Evolutionary conservation across 2,797 vertebrate species (phyloP), one percentile per base, ranked within the genome.

Genomic region (Brachymystax lenok): DNA sequence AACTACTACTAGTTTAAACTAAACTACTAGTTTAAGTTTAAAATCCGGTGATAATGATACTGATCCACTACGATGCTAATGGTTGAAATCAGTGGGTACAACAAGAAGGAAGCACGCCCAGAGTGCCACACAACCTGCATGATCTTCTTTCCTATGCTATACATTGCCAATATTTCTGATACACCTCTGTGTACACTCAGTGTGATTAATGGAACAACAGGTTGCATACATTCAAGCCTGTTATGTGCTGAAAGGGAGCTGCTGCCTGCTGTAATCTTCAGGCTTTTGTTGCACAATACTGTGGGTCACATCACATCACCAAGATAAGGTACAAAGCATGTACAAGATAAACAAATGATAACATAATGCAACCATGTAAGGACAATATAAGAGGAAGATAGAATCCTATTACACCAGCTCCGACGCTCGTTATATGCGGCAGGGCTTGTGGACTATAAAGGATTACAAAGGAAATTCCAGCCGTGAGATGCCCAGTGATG

Each of bases 121-220:
- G 19, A 19, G 54, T 7, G 16, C 54, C 54, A n/a, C 54, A 81
- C 70, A 79, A 75, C 71, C 46, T 77, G 71, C 74, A 69, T 74
- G 78, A 82, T 69, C 82, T 66, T 79, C 79, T 78, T 74, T 82
- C 67, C 71, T 69, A 73, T 79, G 67, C 56, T 21, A 77, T 56
- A 71, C 61, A 73, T 33, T 59, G 27, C 13, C 5, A 27, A 66
- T 19, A 70, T 80, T 80, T 74, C 73, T 24, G 46, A 73, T 64
- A 74, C 80, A 72, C 59, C 75, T 81, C 74, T 74, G 51, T 76
- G 81, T 83, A 81, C 79, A 52, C 27, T 64, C 40, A 74, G 69
- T 71, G 71, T 76, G 72, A 78, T 76, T 83, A 80, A 71, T 66
- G 24, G 28, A 16, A 24, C 71, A 73, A 59, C 71, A 59, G 51